A percentile compares a stretch with the other conserved stretches of the same genome.
phyloP scores from a whole-genome alignment of 2,797 vertebrate genomes.

The Rhinatrema bivittatum region DNA sequence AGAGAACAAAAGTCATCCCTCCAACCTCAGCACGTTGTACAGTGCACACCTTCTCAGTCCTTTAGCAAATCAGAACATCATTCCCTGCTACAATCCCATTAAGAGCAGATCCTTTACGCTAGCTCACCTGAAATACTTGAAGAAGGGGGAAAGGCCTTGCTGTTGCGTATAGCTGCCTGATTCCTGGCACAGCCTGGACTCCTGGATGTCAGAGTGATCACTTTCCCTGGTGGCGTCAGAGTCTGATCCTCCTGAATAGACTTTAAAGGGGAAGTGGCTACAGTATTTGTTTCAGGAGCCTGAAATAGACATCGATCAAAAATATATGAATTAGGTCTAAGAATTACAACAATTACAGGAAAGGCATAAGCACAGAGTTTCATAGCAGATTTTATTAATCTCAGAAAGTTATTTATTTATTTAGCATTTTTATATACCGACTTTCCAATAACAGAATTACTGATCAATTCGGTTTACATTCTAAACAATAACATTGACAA shows the following conservation, averaged over 20 bases:
- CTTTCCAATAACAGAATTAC: too few relatives aligned
- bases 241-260: slow-evolving; percentile 75
- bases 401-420: too few relatives aligned
- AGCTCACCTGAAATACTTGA: slow-evolving; percentile 62
- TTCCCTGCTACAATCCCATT: too few relatives aligned
- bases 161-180: slow-evolving; percentile 65
- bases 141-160: slow-evolving; percentile 60
- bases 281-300: slow-evolving; percentile 72
- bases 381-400: not conserved
- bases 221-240: slow-evolving; percentile 77
- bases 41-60: too few relatives aligned
- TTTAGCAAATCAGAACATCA: too few relatives aligned
- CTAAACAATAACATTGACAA: too few relatives aligned
- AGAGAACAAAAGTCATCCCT: too few relatives aligned
- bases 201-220: slow-evolving; percentile 57
- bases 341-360: not conserved
- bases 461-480: too few relatives aligned
- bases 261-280: slow-evolving; percentile 76
- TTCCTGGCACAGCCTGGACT: slow-evolving; percentile 80
- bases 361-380: too few relatives aligned
- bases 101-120: too few relatives aligned
- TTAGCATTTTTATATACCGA: too few relatives aligned
- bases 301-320: slow-evolving; percentile 22
- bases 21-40: too few relatives aligned
- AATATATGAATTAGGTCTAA: not conserved